Evolutionary conservation across 2,888 invertebrate species (phyloP).

Genomic region (Micoletzkya japonica): DNA sequence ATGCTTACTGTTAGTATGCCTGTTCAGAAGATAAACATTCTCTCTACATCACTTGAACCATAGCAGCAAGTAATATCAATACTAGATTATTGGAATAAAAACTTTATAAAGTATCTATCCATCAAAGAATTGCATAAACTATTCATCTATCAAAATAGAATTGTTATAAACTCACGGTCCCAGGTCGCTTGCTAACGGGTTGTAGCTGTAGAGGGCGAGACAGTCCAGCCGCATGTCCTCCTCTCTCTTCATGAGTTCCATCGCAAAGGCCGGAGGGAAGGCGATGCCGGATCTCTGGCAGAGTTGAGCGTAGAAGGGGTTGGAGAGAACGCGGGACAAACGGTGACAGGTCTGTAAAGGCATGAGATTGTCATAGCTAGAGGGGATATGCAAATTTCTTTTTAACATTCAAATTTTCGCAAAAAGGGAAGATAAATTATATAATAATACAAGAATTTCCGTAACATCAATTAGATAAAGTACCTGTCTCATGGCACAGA

Average conservation of each 20-base stretch:
- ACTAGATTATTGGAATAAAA: not conserved
- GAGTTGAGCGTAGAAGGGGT: not conserved
- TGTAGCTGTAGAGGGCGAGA: slow-evolving; percentile 15
- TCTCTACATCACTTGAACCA: too few relatives aligned
- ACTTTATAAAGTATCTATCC: not conserved
- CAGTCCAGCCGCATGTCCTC: not conserved
- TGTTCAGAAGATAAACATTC: too few relatives aligned
- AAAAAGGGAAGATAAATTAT: not conserved
- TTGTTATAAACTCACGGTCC: slow-evolving; percentile 1
- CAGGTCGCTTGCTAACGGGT: slow-evolving; percentile 11
- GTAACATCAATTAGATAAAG: not conserved
- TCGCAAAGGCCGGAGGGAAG: not conserved
- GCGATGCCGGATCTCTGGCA: not conserved
- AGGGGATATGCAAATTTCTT: not conserved
- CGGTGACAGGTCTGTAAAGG: not conserved
- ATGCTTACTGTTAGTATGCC: too few relatives aligned
- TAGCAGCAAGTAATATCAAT: not conserved
- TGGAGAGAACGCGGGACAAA: not conserved
- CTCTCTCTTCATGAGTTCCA: not conserved
- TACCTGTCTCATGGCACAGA: slow-evolving; percentile 10
- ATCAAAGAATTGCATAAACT: not conserved
- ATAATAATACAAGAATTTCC: not conserved
- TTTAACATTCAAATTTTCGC: not conserved
- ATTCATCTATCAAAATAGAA: not conserved
- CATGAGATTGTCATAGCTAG: not conserved